Percentiles rank a stretch among this genome's conserved stretches.
These are phyloP conservation scores for Pseudomyrmex flavicornis DNA, from an alignment of 1,140 invertebrate genomes.

Conservation along the genomic window DNA sequence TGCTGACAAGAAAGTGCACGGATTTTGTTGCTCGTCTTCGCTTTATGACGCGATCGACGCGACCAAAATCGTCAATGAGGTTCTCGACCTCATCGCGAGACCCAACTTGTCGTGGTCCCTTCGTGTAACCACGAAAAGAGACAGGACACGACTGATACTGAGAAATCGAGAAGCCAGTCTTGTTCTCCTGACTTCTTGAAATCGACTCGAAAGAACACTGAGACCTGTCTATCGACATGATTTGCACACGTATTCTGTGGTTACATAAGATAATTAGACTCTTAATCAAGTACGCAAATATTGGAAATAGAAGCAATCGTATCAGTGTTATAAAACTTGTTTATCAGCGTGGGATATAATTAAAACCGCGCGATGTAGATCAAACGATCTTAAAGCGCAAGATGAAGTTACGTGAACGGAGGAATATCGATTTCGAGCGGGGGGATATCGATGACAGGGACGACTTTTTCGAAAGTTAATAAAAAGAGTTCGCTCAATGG, in stretches of 20 bases:
- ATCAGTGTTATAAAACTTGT: not conserved
- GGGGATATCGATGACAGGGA: slow-evolving; percentile 4
- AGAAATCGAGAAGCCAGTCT: slow-evolving; percentile 11
- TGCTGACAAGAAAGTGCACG: slow-evolving; percentile 62
- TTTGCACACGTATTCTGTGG: not conserved
- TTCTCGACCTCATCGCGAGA: slow-evolving; percentile 29
- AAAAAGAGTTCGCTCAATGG: slow-evolving; percentile 26
- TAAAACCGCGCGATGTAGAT: slow-evolving; percentile 4
- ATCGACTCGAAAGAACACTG: not conserved
- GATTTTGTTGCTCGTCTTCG: slow-evolving; percentile 54
- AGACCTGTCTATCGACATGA: not conserved
- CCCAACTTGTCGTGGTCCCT: not conserved
- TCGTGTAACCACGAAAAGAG: not conserved
- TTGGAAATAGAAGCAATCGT: not conserved
- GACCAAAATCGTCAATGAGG: slow-evolving; percentile 70
- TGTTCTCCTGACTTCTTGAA: not conserved
- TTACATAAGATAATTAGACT: slow-evolving; percentile 20
- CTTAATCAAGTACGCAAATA: not conserved
- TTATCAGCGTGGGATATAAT: slow-evolving; percentile 28
- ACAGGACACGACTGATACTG: too few relatives aligned
- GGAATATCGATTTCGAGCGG: slow-evolving; percentile 20
- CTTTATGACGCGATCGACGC: slow-evolving; percentile 57
- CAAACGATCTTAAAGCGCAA: slow-evolving; percentile 1
- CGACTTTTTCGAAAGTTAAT: slow-evolving; percentile 10
- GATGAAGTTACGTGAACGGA: slow-evolving; percentile 2